Evolutionary conservation across 2,113 vertebrate genomes (phyloP).

Genomic region (Calidris pygmaea): DNA sequence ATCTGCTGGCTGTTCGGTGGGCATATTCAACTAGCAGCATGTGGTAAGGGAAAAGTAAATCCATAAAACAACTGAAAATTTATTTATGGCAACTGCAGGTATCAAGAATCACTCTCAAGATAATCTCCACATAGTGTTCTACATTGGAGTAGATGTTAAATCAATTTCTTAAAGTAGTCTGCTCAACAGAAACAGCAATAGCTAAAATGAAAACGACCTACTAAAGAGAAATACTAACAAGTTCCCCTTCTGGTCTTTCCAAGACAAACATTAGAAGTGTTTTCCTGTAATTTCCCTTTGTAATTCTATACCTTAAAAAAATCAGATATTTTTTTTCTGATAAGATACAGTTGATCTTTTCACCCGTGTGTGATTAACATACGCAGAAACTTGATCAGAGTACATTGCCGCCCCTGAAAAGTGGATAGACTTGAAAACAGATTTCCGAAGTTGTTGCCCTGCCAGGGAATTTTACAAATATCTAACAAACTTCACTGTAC

Average conservation of each 20-base stretch:
- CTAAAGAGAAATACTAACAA: not conserved
- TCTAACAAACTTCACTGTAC: not conserved
- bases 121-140: not conserved
- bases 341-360: not conserved
- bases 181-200: not conserved
- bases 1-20: constrained; percentile 81
- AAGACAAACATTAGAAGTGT: not conserved
- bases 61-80: not conserved
- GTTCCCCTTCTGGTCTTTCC: not conserved
- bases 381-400: not conserved
- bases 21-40: constrained; percentile 76
- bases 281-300: not conserved
- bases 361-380: not conserved
- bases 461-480: not conserved
- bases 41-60: constrained; percentile 76
- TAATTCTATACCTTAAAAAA: not conserved
- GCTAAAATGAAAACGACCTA: not conserved
- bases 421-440: not conserved
- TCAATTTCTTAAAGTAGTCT: not conserved
- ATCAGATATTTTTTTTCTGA: not conserved
- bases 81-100: not conserved
- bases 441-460: not conserved
- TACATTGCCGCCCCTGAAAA: not conserved
- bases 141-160: not conserved
- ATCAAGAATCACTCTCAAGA: not conserved